Evolutionary conservation across 2,888 invertebrate genomes (phyloP).

Genomic region (Epistrophella euchroma): DNA sequence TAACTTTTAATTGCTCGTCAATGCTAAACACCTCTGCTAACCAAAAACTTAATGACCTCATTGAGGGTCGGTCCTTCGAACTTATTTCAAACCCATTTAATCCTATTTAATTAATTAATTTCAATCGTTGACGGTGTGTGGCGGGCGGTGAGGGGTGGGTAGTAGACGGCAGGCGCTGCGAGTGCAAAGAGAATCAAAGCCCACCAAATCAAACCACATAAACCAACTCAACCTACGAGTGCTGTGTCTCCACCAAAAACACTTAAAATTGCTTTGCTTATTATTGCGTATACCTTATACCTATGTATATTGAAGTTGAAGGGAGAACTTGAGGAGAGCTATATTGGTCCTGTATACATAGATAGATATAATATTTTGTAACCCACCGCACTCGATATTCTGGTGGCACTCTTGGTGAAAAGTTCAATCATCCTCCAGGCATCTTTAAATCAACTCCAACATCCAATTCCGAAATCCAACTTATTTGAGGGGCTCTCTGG

Average conservation of each 20-base stretch:
- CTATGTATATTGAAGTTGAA: background rate
- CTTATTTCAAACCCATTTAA: conserved; percentile 58
- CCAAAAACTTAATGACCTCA: conserved; percentile 67
- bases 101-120: conserved; percentile 74
- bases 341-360: background rate
- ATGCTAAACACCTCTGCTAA: conserved; percentile 57
- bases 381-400: conserved; percentile 18
- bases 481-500: conserved; percentile 16
- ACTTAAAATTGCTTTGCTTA: conserved; percentile 50
- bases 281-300: background rate
- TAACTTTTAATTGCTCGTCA: conserved; percentile 59
- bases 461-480: conserved; percentile 17
- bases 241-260: conserved; percentile 7
- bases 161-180: background rate
- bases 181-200: conserved; percentile 55
- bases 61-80: conserved; percentile 39
- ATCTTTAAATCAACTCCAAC: conserved; percentile 60
- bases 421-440: conserved; percentile 72
- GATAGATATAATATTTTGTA: background rate
- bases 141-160: background rate
- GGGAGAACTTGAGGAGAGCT: conserved; percentile 2
- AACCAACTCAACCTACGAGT: conserved; percentile 19
- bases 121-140: conserved; percentile 30
- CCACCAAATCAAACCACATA: conserved; percentile 62
- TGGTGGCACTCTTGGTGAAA: conserved; percentile 46